These are phyloP conservation scores for Vulpes lagopus DNA, from an alignment of 2,113 vertebrate species.

Conservation along the genomic window DNA sequence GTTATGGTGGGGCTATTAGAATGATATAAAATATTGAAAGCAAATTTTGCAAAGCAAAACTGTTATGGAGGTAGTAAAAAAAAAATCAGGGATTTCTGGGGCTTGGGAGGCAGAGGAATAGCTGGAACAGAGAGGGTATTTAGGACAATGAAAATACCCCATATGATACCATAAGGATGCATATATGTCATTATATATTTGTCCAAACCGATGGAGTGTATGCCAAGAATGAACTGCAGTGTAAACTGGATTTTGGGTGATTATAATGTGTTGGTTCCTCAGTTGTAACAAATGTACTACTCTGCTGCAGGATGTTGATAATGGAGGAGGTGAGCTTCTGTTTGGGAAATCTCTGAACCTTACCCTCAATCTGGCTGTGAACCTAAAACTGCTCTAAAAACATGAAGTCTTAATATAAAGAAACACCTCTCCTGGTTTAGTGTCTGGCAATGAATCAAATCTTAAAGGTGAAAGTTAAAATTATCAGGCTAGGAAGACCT, in stretches of 20 bases:
- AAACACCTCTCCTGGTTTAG: not conserved
- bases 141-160: not conserved
- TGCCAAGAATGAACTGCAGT: not conserved
- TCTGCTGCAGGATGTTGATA: not conserved
- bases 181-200: not conserved
- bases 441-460: not conserved
- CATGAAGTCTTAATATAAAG: not conserved
- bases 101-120: not conserved
- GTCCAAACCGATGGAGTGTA: not conserved
- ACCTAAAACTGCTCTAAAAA: constrained; percentile 14
- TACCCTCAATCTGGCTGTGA: not conserved
- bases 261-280: not conserved
- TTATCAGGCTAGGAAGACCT: not conserved
- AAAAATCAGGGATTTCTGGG: not conserved
- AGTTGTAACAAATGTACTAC: not conserved
- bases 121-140: not conserved
- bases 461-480: not conserved
- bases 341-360: not conserved
- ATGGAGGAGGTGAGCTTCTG: not conserved
- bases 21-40: not conserved
- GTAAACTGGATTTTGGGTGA: not conserved
- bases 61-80: not conserved
- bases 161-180: not conserved
- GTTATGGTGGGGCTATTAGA: not conserved
- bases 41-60: not conserved